These are phyloP conservation scores for Peromyscus californicus DNA, from an alignment of 2,113 vertebrate genomes.

Conservation along the genomic window DNA sequence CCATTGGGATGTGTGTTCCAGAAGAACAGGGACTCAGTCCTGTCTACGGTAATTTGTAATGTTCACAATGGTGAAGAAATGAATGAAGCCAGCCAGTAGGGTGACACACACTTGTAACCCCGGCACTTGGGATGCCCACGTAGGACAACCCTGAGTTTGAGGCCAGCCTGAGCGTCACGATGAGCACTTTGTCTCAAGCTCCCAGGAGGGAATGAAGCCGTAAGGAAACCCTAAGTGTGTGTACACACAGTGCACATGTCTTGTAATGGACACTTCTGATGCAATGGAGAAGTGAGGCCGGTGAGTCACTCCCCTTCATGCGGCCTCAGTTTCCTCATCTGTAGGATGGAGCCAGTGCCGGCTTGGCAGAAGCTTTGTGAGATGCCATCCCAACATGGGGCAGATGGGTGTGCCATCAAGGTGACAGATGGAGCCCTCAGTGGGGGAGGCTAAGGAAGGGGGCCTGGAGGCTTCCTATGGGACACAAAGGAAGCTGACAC, in stretches of 20 bases:
- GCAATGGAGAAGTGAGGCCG: background rate
- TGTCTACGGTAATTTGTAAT: background rate
- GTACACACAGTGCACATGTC: no score
- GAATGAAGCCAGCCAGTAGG: background rate
- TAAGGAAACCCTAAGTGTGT: background rate
- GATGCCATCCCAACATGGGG: background rate
- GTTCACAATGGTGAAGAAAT: background rate
- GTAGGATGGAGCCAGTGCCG: background rate
- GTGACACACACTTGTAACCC: background rate
- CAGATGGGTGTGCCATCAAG: background rate
- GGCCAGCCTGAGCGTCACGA: background rate
- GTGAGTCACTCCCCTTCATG: background rate
- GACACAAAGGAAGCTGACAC: slow-evolving; percentile 78
- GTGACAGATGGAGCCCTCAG: background rate
- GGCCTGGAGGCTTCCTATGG: slow-evolving; percentile 63
- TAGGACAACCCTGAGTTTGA: background rate
- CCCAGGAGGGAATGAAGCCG: background rate
- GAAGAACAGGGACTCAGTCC: background rate
- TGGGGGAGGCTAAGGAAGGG: background rate
- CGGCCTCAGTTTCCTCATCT: slow-evolving; percentile 57
- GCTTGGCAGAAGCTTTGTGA: background rate
- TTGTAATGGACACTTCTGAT: background rate
- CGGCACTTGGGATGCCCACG: background rate
- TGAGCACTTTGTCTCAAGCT: background rate
- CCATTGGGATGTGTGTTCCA: background rate